These are phyloP conservation scores for Pristionchus mayeri DNA, from an alignment of 2,888 invertebrate genomes.

Conservation along the genomic window DNA sequence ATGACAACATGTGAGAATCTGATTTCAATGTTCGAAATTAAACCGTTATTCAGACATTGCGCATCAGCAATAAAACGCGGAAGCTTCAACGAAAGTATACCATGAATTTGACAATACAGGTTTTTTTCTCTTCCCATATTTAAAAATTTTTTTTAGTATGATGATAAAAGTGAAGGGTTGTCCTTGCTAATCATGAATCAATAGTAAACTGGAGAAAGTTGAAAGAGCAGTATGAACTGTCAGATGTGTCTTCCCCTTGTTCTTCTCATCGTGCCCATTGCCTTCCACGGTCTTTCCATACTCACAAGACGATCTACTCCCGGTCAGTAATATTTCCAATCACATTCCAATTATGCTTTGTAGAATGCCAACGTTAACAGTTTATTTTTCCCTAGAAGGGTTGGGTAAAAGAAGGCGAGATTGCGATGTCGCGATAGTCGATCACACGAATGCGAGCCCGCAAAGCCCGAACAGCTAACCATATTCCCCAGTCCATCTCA, in stretches of 20 bases:
- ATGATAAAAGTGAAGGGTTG: too few relatives aligned
- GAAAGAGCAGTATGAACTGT: background rate
- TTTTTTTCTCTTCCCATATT: too few relatives aligned
- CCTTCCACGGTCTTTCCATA: background rate
- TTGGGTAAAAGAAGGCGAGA: too few relatives aligned
- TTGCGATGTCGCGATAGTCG: too few relatives aligned
- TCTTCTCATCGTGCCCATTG: background rate
- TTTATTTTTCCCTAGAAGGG: too few relatives aligned
- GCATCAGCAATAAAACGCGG: background rate
- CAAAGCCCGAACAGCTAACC: too few relatives aligned
- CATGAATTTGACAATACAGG: background rate
- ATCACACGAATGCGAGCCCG: too few relatives aligned
- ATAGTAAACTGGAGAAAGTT: background rate
- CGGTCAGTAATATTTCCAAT: background rate
- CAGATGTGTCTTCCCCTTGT: background rate
- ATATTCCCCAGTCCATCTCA: too few relatives aligned
- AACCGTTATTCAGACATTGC: background rate
- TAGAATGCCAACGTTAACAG: too few relatives aligned
- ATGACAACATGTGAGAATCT: background rate
- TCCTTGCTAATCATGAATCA: too few relatives aligned
- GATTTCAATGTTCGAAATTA: background rate
- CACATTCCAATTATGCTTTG: too few relatives aligned
- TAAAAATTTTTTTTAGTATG: too few relatives aligned
- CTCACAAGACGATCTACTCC: background rate
- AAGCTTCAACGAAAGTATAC: background rate